Evolutionary conservation across 2,888 invertebrate species (phyloP), one percentile per base, ranked within the genome.

Genomic region (Malthinus flaveolus): DNA sequence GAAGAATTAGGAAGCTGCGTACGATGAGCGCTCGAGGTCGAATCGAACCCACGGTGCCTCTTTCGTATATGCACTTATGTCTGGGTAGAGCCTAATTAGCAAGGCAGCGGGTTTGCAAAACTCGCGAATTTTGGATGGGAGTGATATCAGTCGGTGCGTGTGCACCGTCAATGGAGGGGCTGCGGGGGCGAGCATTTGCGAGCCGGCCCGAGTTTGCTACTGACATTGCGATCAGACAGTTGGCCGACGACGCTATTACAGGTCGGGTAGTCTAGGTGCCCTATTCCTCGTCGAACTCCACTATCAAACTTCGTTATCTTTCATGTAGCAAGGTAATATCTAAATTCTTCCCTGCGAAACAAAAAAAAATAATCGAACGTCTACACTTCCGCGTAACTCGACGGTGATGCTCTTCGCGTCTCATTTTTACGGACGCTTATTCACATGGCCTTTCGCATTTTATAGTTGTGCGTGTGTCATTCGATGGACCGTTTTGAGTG

Each of bases 231-330:
- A 62, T 70, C 79, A 79, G 80, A 79, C 81, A 80, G 81, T 81
- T 80, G 80, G 79, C 80, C 80, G 81, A 79, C 80, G 79, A 80
- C 80, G 79, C 79, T 80, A 79, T 79, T 78, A 77, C 77, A 57
- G 49, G 52, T 49, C 56, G 54, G 57, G 61, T 61, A 53, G 56
- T 50, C 56, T 53, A 57, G 60, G 55, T 49, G 37, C 23, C 31
- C 31, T 32, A 32, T 56, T 62, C 59, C 49, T 56, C 54, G 56
- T 58, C 47, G 61, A 61, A 39, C 46, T 51, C 51, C 39, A 44
- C 47, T 56, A 44, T 59, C 52, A 54, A 53, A 49, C 55, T 59
- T 58, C 49, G 62, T 59, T 63, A 57, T 60, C 45, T 63, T 66
- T 60, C 59, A 63, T 63, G 63, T 63, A 64, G 61, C 63, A 62